Evolutionary conservation across 2,888 invertebrate species (phyloP).

Genomic region (Sarcophaga subvicina): DNA sequence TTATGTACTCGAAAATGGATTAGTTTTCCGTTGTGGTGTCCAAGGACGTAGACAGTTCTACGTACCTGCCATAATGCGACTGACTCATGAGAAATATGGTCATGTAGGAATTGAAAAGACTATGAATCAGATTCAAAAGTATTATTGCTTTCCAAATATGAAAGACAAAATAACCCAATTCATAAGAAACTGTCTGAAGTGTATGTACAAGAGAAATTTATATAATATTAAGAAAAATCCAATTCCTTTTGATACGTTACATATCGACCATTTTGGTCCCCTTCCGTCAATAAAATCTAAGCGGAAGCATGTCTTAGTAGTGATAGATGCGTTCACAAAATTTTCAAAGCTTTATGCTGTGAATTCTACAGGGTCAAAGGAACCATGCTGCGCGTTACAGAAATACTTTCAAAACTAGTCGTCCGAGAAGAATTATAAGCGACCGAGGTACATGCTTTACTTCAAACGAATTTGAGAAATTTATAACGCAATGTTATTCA

Average conservation of each 20-base stretch:
- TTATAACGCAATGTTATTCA: slow-evolving; percentile 22
- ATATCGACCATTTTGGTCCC: too few relatives aligned
- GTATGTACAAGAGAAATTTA: not conserved
- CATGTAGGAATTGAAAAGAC: slow-evolving; percentile 73
- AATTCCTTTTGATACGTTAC: too few relatives aligned
- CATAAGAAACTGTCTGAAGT: slow-evolving; percentile 27
- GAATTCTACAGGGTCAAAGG: too few relatives aligned
- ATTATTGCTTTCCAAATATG: not conserved
- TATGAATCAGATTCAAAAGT: not conserved
- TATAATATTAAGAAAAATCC: not conserved
- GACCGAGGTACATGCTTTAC: slow-evolving; percentile 21
- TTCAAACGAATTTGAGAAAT: slow-evolving; percentile 23
- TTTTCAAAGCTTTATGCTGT: too few relatives aligned
- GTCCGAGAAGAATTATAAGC: not conserved
- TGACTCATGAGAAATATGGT: slow-evolving; percentile 9
- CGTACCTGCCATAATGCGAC: not conserved
- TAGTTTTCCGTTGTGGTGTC: not conserved
- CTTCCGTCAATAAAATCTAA: not conserved
- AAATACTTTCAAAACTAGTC: not conserved
- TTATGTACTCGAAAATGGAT: too few relatives aligned
- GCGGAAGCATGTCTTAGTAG: not conserved
- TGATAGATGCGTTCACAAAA: too few relatives aligned
- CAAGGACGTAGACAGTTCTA: not conserved
- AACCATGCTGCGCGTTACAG: not conserved
- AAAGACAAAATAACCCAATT: not conserved